phyloP scores from a whole-genome alignment of 2,888 invertebrate species.

The Drosophila pegasa region DNA sequence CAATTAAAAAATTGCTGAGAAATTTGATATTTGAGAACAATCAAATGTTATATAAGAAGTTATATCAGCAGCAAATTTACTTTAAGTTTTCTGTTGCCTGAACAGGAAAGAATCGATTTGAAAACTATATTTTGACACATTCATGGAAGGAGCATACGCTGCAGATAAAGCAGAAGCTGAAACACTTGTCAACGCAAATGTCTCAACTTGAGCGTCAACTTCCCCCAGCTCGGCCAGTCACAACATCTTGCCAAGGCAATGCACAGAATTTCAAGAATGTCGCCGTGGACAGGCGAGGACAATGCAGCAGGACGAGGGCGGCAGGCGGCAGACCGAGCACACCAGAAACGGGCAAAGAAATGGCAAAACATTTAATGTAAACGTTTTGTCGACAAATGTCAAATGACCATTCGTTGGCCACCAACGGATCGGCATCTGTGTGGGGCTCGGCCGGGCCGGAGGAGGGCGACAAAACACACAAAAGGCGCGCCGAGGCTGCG shows the following conservation, averaged over 20 bases:
- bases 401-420: constrained; percentile 66
- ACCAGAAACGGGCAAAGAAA: constrained; percentile 59
- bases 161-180: constrained; percentile 15
- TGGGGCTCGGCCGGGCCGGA: constrained; percentile 16
- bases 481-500: constrained; percentile 52
- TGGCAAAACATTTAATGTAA: constrained; percentile 78
- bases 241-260: constrained; percentile 58
- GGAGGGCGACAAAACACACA: constrained; percentile 49
- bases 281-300: constrained; percentile 61
- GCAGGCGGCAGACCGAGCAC: constrained; percentile 9
- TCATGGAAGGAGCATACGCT: neutral
- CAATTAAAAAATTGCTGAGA: constrained; percentile 2
- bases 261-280: constrained; percentile 71
- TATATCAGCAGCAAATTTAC: neutral
- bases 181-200: constrained; percentile 78
- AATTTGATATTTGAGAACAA: neutral
- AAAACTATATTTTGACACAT: neutral
- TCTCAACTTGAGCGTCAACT: constrained; percentile 65
- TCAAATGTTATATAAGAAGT: neutral
- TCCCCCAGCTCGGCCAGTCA: constrained; percentile 1
- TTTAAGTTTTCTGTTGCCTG: neutral
- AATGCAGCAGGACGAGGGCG: constrained; percentile 2
- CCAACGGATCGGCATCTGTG: constrained; percentile 6
- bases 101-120: neutral
- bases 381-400: constrained; percentile 81